phyloP scores from a whole-genome alignment of 2,113 vertebrate genomes.

The Lampris incognitus region DNA sequence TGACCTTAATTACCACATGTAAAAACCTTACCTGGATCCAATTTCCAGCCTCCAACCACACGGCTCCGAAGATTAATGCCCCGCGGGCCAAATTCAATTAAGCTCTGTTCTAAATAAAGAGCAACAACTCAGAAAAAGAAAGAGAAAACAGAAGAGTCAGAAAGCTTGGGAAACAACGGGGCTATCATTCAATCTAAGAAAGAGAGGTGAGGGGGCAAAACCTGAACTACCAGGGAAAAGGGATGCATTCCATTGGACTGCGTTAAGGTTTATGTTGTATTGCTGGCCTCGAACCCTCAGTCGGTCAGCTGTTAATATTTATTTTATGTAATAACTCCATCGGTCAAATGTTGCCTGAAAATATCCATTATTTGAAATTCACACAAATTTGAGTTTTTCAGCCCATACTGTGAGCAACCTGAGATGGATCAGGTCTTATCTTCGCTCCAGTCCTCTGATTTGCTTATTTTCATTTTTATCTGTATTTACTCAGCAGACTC shows the following conservation, averaged over 20 bases:
- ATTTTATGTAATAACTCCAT: neutral
- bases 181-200: slow-evolving; percentile 29
- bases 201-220: neutral
- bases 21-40: slow-evolving; percentile 74
- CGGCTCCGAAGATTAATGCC: slow-evolving; percentile 67
- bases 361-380: neutral
- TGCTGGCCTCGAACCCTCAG: slow-evolving; percentile 29
- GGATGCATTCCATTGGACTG: neutral
- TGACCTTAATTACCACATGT: slow-evolving; percentile 81
- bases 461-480: no score
- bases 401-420: neutral
- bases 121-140: slow-evolving; percentile 18
- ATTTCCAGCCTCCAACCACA: slow-evolving; percentile 65
- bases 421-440: neutral
- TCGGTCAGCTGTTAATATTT: slow-evolving; percentile 17
- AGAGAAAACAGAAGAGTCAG: slow-evolving; percentile 36
- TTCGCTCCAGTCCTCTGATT: no score
- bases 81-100: slow-evolving; percentile 77
- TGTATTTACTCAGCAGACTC: no score
- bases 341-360: neutral
- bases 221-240: neutral
- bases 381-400: neutral
- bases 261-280: neutral
- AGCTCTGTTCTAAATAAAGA: slow-evolving; percentile 49
- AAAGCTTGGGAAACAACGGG: neutral